Percentiles rank a stretch among this genome's conserved stretches.
These are phyloP conservation scores for Dynastes grantii DNA, from an alignment of 2,888 invertebrate genomes.

Conservation along the genomic window DNA sequence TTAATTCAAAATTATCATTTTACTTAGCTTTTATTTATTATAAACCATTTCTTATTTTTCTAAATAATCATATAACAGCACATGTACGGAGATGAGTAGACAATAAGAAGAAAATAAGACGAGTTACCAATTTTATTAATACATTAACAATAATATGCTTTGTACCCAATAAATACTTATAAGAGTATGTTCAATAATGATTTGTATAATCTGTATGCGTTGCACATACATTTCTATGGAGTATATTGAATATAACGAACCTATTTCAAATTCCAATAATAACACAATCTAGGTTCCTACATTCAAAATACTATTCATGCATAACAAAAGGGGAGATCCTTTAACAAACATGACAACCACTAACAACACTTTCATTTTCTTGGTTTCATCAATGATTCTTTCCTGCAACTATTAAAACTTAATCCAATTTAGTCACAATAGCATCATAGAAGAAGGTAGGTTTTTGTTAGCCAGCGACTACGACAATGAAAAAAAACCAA, in stretches of 20 bases:
- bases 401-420: slow-evolving; percentile 29
- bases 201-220: not conserved
- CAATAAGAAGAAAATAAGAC: too few relatives aligned
- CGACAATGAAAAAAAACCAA: slow-evolving; percentile 48
- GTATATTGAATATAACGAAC: not conserved
- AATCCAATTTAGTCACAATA: slow-evolving; percentile 43
- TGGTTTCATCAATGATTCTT: slow-evolving; percentile 25
- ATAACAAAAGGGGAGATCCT: slow-evolving; percentile 1
- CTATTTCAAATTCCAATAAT: not conserved
- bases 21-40: too few relatives aligned
- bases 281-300: not conserved
- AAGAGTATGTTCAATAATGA: not conserved
- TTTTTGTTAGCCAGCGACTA: slow-evolving; percentile 29
- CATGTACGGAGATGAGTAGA: too few relatives aligned
- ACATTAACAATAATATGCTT: too few relatives aligned
- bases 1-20: too few relatives aligned
- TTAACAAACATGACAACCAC: not conserved
- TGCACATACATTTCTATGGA: not conserved
- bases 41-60: too few relatives aligned
- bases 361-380: slow-evolving; percentile 16
- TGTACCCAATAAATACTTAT: not conserved
- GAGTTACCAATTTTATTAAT: too few relatives aligned
- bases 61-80: too few relatives aligned
- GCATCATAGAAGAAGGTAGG: slow-evolving; percentile 13
- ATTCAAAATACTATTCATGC: not conserved